phyloP scores from a whole-genome alignment of 2,113 vertebrate genomes.

The Cyanoliseus patagonus region DNA sequence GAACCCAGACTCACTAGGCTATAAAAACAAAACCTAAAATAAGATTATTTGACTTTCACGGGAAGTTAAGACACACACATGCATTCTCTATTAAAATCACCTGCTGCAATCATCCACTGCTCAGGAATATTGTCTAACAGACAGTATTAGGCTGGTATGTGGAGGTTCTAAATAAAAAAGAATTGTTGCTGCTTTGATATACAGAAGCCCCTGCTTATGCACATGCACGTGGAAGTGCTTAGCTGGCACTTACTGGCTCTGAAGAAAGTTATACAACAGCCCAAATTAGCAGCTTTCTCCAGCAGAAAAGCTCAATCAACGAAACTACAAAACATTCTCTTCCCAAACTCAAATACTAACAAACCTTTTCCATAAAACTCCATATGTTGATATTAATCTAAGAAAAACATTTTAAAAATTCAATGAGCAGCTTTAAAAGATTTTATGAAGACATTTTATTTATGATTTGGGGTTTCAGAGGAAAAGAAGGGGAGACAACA shows the following conservation, averaged over 20 bases:
- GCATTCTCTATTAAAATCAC: neutral
- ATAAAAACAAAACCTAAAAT: neutral
- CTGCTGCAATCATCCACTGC: neutral
- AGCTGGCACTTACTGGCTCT: neutral
- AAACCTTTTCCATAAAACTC: neutral
- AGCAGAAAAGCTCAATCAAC: neutral
- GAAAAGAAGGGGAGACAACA: too few species aligned
- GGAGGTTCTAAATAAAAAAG: neutral
- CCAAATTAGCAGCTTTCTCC: slow-evolving; percentile 9
- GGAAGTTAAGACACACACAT: neutral
- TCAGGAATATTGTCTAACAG: neutral
- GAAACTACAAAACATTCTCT: neutral
- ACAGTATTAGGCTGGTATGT: neutral
- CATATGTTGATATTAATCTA: neutral
- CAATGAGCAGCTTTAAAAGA: neutral
- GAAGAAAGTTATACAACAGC: neutral
- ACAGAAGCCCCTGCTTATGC: neutral
- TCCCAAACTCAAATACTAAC: neutral
- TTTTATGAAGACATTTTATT: neutral
- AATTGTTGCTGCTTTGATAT: neutral
- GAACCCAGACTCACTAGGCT: neutral
- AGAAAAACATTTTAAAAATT: neutral
- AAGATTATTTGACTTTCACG: neutral
- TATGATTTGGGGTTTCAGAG: neutral
- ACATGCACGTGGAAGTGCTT: neutral